phyloP scores from a whole-genome alignment of 1,140 invertebrate genomes.

The Drosophila arizonae region DNA sequence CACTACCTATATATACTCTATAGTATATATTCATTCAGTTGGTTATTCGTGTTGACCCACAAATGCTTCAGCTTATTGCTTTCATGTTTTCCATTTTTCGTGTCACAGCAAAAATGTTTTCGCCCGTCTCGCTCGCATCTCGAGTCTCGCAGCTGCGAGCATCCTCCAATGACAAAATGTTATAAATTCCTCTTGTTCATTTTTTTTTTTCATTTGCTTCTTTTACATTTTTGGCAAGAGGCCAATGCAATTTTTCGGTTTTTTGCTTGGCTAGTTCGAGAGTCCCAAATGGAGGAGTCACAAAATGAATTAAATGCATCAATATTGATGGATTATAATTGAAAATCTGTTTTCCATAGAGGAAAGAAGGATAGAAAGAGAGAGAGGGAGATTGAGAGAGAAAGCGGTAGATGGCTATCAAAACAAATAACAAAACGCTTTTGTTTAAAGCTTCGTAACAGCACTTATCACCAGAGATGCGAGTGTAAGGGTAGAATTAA shows the following conservation, averaged over 20 bases:
- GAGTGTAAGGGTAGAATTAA: no score
- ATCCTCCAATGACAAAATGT: constrained; percentile 40
- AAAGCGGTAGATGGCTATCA: neutral
- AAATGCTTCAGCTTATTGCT: constrained; percentile 50
- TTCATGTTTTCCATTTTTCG: constrained; percentile 40
- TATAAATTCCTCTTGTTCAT: constrained; percentile 18
- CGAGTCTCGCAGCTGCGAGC: constrained; percentile 25
- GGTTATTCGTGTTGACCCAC: constrained; percentile 40
- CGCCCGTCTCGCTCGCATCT: constrained; percentile 5
- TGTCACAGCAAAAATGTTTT: constrained; percentile 42
- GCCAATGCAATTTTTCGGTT: constrained; percentile 30
- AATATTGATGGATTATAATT: constrained; percentile 34
- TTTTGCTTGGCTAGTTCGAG: neutral
- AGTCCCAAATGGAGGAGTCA: constrained; percentile 20
- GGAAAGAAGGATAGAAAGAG: neutral
- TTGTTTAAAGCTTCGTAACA: neutral
- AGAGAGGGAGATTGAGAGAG: neutral
- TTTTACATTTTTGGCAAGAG: constrained; percentile 28
- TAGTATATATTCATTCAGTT: constrained; percentile 8
- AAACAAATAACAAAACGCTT: neutral
- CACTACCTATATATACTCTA: neutral
- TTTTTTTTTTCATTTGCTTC: neutral
- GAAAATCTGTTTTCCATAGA: constrained; percentile 3
- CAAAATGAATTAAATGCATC: constrained; percentile 40
- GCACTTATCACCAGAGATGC: neutral